Percentiles rank a stretch among this genome's conserved stretches.
Conservation (phyloP, 23 tunicate species). For the Ascidia mentula region DNA sequence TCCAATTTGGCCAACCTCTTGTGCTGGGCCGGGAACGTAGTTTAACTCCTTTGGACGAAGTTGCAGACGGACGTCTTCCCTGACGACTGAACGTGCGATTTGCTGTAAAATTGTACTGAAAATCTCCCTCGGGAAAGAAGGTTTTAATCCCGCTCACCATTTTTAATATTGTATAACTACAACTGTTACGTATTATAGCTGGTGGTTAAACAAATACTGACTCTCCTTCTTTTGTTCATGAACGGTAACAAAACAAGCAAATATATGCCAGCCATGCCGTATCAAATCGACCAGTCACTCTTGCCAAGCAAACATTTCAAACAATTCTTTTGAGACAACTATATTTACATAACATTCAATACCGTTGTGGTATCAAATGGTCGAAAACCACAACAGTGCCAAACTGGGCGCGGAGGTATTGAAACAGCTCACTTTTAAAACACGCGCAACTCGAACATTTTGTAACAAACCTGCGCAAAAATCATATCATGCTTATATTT, state of each 20-base stretch:
- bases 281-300: not conserved
- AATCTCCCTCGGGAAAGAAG: conserved; percentile 47
- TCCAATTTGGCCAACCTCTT: too few species aligned
- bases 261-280: not conserved
- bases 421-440: too few species aligned
- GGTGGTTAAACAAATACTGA: not conserved
- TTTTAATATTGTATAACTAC: too few species aligned
- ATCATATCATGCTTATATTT: too few species aligned
- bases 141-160: conserved; percentile 2
- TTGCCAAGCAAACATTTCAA: not conserved
- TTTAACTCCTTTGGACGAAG: conserved; percentile 17
- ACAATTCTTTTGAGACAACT: not conserved
- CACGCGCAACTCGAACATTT: too few species aligned
- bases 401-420: too few species aligned
- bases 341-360: conserved; percentile 4
- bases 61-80: conserved; percentile 30
- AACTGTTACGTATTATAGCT: too few species aligned
- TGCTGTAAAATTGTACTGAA: conserved; percentile 37
- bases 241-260: not conserved
- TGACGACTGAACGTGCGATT: conserved; percentile 48
- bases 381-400: not conserved
- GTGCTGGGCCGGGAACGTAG: conserved; percentile 5
- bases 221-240: not conserved
- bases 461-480: too few species aligned
- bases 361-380: not conserved